Conservation (phyloP, 2,888 invertebrate genomes). For the Keiferia lycopersicella region DNA sequence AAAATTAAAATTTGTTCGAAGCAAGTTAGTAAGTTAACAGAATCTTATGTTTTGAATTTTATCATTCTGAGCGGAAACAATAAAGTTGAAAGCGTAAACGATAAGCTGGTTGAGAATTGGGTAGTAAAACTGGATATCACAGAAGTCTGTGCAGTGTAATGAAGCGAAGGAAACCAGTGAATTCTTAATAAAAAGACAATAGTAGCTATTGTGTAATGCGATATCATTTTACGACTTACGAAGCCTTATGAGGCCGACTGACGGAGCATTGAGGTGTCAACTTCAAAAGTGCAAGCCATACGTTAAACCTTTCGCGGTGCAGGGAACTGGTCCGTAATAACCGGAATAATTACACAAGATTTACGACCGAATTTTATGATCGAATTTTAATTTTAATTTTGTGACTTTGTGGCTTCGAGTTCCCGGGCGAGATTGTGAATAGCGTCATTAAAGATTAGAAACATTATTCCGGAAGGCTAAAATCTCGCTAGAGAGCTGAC, state of each 20-base stretch:
- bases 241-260: constrained; percentile 69
- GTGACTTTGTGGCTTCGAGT: constrained; percentile 1
- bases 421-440: constrained; percentile 10
- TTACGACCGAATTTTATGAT: constrained; percentile 20
- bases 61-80: constrained; percentile 4
- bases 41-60: constrained; percentile 17
- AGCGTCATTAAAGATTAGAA: constrained; percentile 8
- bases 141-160: constrained; percentile 42
- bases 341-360: constrained; percentile 26
- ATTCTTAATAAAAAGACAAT: constrained; percentile 69
- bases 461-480: constrained; percentile 6
- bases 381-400: constrained; percentile 7
- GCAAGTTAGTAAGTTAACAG: background rate
- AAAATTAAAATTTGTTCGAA: constrained; percentile 35
- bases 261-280: constrained; percentile 69
- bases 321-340: constrained; percentile 27
- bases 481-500: constrained; percentile 8
- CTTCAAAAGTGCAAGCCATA: constrained; percentile 64
- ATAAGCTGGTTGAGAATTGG: background rate
- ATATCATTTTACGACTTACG: constrained; percentile 77
- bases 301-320: constrained; percentile 45
- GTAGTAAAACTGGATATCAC: constrained; percentile 38
- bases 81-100: background rate
- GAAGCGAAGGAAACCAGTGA: constrained; percentile 49
- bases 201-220: constrained; percentile 74